phyloP scores from a whole-genome alignment of 53 echinoderm and acorn worm genomes.

The Paracentrotus lividus region DNA sequence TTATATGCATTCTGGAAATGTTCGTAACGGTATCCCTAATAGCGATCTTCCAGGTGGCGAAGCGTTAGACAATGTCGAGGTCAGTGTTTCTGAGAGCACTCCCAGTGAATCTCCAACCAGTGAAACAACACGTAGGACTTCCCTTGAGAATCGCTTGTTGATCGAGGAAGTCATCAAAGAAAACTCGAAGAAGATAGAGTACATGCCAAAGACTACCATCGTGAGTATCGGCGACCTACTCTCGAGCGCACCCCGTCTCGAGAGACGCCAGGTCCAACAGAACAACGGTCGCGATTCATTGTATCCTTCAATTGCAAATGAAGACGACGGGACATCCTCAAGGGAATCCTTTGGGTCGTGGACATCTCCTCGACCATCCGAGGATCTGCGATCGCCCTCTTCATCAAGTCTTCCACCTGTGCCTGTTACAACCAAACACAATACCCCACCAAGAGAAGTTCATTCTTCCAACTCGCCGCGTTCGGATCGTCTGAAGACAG shows the following conservation, averaged over 20 bases:
- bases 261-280: slow-evolving; percentile 50
- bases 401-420: slow-evolving; percentile 68
- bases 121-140: background rate
- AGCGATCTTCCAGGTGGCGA: slow-evolving; percentile 27
- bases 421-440: background rate
- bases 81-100: background rate
- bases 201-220: slow-evolving; percentile 74
- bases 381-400: background rate
- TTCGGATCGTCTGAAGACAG: background rate
- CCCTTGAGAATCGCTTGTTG: slow-evolving; percentile 37
- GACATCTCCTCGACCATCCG: background rate
- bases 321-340: slow-evolving; percentile 23
- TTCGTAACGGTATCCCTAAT: slow-evolving; percentile 42
- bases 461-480: slow-evolving; percentile 32
- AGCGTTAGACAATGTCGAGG: background rate
- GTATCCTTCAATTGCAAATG: slow-evolving; percentile 29
- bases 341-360: slow-evolving; percentile 30
- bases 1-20: slow-evolving; percentile 28
- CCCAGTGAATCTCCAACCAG: background rate
- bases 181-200: slow-evolving; percentile 38
- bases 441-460: background rate
- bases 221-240: slow-evolving; percentile 92
- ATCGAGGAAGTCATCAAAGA: slow-evolving; percentile 59
- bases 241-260: slow-evolving; percentile 80
- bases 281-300: slow-evolving; percentile 16